These are phyloP conservation scores for Xenops minutus DNA, from an alignment of 2,797 vertebrate genomes.

Conservation along the genomic window DNA sequence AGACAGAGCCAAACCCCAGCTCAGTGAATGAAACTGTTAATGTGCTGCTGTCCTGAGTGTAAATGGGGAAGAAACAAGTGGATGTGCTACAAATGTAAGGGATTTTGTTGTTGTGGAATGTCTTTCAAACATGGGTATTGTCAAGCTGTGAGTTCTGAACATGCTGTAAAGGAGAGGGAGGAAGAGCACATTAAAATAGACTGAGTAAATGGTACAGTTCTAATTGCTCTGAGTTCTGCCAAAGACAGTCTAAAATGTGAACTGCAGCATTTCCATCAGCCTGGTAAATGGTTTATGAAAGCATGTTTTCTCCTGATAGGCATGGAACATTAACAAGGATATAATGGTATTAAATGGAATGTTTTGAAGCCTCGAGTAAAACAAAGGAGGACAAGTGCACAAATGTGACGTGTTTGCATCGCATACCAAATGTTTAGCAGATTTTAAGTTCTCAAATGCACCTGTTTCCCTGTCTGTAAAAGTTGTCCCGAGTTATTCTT, in stretches of 20 bases:
- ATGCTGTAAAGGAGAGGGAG: neutral
- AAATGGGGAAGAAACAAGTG: neutral
- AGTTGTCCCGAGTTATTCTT: constrained; percentile 30
- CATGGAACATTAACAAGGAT: constrained; percentile 3
- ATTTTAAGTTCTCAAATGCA: constrained; percentile 10
- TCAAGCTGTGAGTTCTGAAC: constrained; percentile 1
- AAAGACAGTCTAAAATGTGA: constrained; percentile 33
- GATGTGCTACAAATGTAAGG: neutral
- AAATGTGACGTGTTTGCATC: neutral
- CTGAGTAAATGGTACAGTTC: constrained; percentile 17
- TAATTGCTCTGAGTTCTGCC: constrained; percentile 46
- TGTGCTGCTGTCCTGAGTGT: neutral
- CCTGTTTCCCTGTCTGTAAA: constrained; percentile 21
- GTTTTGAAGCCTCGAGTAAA: constrained; percentile 12
- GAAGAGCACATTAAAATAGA: neutral
- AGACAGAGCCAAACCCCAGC: neutral
- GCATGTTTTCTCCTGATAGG: neutral
- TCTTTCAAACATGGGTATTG: neutral
- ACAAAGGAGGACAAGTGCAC: constrained; percentile 9
- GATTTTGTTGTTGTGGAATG: neutral
- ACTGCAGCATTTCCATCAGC: constrained; percentile 26
- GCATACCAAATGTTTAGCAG: constrained; percentile 23
- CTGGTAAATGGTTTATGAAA: constrained; percentile 51
- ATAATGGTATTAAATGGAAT: constrained; percentile 27
- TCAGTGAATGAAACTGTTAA: neutral